Percentiles rank a stretch among this genome's conserved stretches.
phyloP scores from a whole-genome alignment of 2,888 invertebrate species.

The Eubasilissa splendida region DNA sequence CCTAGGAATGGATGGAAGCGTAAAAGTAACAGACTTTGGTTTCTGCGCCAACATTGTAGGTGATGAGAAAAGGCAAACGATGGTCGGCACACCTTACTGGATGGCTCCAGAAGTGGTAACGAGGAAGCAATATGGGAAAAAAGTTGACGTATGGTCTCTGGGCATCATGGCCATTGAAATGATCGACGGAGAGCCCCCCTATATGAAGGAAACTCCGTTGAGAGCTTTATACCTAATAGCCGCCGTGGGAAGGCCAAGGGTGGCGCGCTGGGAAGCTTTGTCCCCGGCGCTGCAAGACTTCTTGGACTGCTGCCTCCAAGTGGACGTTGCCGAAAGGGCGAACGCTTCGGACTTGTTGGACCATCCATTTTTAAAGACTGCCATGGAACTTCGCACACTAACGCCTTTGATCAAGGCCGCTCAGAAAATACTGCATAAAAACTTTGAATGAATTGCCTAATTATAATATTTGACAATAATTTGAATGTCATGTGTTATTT shows the following conservation, averaged over 20 bases:
- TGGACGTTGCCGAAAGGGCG: conserved; percentile 85
- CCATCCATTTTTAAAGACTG: conserved; percentile 85
- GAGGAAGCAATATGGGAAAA: conserved; percentile 93
- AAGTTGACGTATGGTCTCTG: conserved; percentile 94
- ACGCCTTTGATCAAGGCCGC: conserved; percentile 94
- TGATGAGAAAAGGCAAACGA: conserved; percentile 95
- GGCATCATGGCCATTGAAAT: conserved; percentile 98
- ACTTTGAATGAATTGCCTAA: conserved; percentile 62
- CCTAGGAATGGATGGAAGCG: conserved; percentile 92
- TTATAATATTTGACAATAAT: conserved; percentile 5
- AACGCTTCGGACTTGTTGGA: conserved; percentile 83
- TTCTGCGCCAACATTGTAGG: conserved; percentile 97
- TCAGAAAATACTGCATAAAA: conserved; percentile 85
- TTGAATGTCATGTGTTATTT: neutral
- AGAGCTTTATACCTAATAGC: conserved; percentile 95
- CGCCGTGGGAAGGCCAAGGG: conserved; percentile 93
- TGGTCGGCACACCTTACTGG: conserved; percentile 99
- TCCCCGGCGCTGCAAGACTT: conserved; percentile 86
- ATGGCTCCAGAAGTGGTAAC: conserved; percentile 98
- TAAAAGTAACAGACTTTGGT: conserved; percentile 97
- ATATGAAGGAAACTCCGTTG: conserved; percentile 94
- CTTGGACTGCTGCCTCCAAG: conserved; percentile 90
- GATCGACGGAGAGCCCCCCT: conserved; percentile 97
- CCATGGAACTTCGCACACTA: conserved; percentile 86
- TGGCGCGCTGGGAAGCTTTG: conserved; percentile 86